Base-by-base conservation (phyloP, 1,140 invertebrate species). In the Diabrotica virgifera region DNA sequence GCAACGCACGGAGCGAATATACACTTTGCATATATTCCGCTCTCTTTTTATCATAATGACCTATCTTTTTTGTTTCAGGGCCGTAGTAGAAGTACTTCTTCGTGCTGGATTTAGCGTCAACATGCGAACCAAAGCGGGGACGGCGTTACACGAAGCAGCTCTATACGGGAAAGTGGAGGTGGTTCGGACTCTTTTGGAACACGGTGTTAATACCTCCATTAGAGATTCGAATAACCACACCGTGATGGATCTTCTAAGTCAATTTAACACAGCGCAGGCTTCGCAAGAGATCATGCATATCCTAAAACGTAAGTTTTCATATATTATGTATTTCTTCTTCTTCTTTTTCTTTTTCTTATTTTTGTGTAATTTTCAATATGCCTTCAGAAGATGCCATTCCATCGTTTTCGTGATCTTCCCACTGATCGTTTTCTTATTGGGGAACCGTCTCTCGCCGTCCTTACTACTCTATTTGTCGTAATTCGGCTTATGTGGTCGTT, bases 111-210 rank as follows among this genome's bases (percentile, higher is more conserved):
- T 97, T 70, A 89, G 94, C 75, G 91, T 97, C 0, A 97, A 98
- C 79, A 86, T 92, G 0, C 82, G 92, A 68, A 97, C 95, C 2
- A 86, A 88, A 57, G 87, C 89, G 36, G 97, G 96, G 0, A 96
- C 94, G 2, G 94, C 96, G 0, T 84, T 99, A 64, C 96, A 98
- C 81, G 95, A 98, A 75, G 96, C 96, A 2, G 95, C 94, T 0
- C 84, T 96, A 6, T 97, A 91, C 80, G 95, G 95, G 57, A 97
- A 98, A 82, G 86, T 92, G 68, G 92, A 94, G 67, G 94, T 97
- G 36, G 95, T 95, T 5, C 84, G 89, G 59, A 85, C 92, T 0
- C 81, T 98, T 11, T 78, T 98, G 5, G 87, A 93, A 52, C 83
- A 87, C 60, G 94, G 94, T 5, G 91, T 94, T 24, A 91, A 96